Conservation (phyloP, 2,888 invertebrate species). For the Metellina segmentata region DNA sequence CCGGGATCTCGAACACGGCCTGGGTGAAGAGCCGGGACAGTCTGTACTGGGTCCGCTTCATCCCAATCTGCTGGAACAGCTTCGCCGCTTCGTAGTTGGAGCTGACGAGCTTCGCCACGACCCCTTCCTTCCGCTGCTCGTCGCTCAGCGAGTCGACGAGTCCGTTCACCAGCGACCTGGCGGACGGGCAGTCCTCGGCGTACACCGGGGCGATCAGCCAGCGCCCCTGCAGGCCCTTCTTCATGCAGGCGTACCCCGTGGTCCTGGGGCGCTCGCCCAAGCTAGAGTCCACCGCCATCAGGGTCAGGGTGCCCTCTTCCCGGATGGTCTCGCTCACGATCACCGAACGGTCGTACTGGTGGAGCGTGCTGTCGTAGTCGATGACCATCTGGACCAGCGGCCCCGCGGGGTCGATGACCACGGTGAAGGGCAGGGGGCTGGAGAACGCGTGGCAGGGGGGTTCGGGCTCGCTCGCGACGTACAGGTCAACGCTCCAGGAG, state of each 20-base stretch:
- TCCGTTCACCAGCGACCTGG: conserved; percentile 69
- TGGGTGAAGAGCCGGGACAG: conserved; percentile 76
- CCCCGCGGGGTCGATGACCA: conserved; percentile 23
- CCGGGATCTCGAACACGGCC: conserved; percentile 72
- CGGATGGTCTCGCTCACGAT: conserved; percentile 74
- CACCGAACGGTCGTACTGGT: conserved; percentile 75
- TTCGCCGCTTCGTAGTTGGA: conserved; percentile 71
- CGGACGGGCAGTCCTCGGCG: conserved; percentile 76
- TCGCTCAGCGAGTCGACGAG: conserved; percentile 64
- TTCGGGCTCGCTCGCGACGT: conserved; percentile 12
- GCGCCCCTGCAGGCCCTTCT: conserved; percentile 76
- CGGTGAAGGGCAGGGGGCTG: conserved; percentile 26
- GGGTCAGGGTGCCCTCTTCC: conserved; percentile 71
- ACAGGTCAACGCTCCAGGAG: conserved; percentile 77
- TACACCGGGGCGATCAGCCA: conserved; percentile 77
- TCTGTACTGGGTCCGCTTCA: conserved; percentile 70
- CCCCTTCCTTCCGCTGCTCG: conserved; percentile 59
- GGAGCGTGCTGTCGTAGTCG: conserved; percentile 73
- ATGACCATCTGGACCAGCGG: conserved; percentile 55
- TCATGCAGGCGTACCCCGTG: conserved; percentile 77
- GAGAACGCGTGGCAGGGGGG: conserved; percentile 9
- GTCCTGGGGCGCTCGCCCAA: conserved; percentile 29
- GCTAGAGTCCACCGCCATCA: conserved; percentile 65
- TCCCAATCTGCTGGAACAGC: conserved; percentile 71
- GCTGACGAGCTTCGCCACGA: conserved; percentile 76